A percentile compares a stretch with the other conserved stretches of the same genome.
Evolutionary conservation across 2,888 invertebrate species (phyloP).

Genomic region (Tipula confusa): DNA sequence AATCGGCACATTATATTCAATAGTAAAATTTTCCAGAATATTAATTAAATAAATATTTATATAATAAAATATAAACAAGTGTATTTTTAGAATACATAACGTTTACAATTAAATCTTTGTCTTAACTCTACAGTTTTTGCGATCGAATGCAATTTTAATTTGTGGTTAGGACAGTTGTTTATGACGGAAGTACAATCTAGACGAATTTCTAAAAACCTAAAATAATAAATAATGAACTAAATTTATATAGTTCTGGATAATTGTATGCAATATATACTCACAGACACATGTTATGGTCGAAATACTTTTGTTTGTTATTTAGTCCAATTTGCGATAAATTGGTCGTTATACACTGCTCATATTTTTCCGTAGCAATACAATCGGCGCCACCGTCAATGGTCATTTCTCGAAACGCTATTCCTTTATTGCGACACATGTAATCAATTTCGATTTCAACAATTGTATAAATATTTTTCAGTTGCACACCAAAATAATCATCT

Average conservation of each 20-base stretch:
- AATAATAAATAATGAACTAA: no score
- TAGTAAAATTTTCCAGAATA: background rate
- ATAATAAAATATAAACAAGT: background rate
- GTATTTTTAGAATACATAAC: background rate
- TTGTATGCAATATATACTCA: background rate
- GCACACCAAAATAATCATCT: background rate
- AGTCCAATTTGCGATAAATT: background rate
- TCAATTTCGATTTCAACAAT: background rate
- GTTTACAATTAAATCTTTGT: constrained; percentile 1
- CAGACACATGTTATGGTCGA: background rate
- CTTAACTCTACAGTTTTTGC: background rate
- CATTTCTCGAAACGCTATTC: background rate
- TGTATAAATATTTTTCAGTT: background rate
- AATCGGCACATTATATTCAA: background rate
- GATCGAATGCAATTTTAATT: background rate
- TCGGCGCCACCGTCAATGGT: background rate
- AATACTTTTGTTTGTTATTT: background rate
- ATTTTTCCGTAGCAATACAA: background rate
- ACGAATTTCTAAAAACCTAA: background rate
- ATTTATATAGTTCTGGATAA: no score
- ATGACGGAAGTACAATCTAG: background rate
- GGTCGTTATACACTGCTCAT: background rate
- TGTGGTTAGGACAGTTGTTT: background rate
- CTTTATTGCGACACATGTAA: background rate
- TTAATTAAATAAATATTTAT: constrained; percentile 15